Evolutionary conservation across 2,113 vertebrate species (phyloP).

Genomic region (Ovis canadensis): DNA sequence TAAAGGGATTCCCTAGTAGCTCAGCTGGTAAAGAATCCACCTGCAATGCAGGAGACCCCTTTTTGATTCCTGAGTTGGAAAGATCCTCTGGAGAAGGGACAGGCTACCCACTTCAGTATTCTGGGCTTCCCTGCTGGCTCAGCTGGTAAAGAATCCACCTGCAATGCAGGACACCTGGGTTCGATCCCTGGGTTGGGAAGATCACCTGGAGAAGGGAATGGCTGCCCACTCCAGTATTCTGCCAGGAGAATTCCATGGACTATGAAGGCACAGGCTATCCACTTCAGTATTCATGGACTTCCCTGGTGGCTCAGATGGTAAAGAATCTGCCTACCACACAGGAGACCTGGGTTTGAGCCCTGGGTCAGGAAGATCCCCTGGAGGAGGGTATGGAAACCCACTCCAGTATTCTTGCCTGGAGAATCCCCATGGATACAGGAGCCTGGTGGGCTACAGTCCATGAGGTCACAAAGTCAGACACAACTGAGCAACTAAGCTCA

Average conservation of each 20-base stretch:
- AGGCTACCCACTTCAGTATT: background rate
- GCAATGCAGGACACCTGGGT: background rate
- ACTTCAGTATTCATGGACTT: background rate
- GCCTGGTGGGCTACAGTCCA: background rate
- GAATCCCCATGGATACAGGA: background rate
- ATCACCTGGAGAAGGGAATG: background rate
- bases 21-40: background rate
- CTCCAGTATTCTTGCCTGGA: background rate
- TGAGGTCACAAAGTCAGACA: background rate
- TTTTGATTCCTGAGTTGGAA: background rate
- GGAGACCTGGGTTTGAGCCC: background rate
- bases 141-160: background rate
- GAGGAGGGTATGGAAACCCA: background rate
- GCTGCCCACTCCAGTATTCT: background rate
- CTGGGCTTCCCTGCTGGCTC: background rate
- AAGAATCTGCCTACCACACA: background rate
- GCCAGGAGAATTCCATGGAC: background rate
- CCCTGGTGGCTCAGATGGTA: background rate
- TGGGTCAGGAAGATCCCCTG: background rate
- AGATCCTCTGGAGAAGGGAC: background rate
- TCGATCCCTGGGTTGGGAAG: background rate
- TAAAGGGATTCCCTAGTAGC: background rate
- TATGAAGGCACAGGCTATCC: background rate
- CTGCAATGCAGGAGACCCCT: background rate
- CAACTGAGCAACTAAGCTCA: background rate